Percentiles rank a stretch among this genome's conserved stretches.
phyloP scores from a whole-genome alignment of 2,888 invertebrate genomes.

The Drosophila stalkeri region DNA sequence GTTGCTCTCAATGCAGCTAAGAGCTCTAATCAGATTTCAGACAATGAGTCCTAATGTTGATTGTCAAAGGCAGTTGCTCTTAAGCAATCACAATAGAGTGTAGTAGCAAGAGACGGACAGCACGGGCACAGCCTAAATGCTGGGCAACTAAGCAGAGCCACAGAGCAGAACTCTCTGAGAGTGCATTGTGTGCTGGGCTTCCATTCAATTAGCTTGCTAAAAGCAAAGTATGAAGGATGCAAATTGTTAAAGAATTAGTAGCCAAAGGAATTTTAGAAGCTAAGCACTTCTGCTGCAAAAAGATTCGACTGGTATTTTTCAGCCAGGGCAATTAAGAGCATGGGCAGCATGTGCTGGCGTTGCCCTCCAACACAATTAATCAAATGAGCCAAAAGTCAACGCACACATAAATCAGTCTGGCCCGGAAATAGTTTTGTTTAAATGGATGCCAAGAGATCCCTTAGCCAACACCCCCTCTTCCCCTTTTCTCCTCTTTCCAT shows the following conservation, averaged over 20 bases:
- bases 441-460: conserved; percentile 27
- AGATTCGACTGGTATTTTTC: background rate
- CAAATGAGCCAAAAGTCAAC: conserved; percentile 37
- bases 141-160: conserved; percentile 11
- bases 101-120: background rate
- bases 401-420: conserved; percentile 67
- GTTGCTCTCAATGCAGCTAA: background rate
- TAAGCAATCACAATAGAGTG: conserved; percentile 14
- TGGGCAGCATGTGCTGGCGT: conserved; percentile 28
- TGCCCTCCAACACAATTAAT: conserved; percentile 32
- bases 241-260: background rate
- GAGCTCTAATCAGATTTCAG: conserved; percentile 10
- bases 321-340: conserved; percentile 25
- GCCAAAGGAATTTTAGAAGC: background rate
- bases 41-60: conserved; percentile 9
- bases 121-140: conserved; percentile 7
- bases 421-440: conserved; percentile 65
- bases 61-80: conserved; percentile 23
- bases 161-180: background rate
- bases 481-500: background rate
- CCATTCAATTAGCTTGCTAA: conserved; percentile 18
- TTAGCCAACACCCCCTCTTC: background rate
- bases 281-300: conserved; percentile 9
- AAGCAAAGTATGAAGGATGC: background rate
- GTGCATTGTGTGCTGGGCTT: conserved; percentile 15